Evolutionary conservation across 1,140 invertebrate genomes (phyloP).

Genomic region (Hypsibius dujardini): DNA sequence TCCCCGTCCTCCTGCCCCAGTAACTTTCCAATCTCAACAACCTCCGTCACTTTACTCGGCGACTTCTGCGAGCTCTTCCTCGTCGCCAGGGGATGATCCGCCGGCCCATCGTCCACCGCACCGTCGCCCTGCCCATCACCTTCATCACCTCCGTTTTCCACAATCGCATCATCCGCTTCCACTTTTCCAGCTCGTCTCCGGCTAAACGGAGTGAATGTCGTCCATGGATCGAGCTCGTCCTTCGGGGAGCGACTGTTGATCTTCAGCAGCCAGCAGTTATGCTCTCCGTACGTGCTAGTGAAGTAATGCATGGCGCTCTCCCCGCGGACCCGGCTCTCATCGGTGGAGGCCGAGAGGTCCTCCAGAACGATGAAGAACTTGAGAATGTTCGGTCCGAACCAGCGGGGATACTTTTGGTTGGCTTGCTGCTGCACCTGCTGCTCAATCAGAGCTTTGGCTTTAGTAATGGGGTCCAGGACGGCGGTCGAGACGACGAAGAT

Average conservation of each 20-base stretch:
- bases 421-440: conserved; percentile 53
- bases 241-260: conserved; percentile 44
- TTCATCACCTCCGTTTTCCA: too few species aligned
- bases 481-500: conserved; percentile 58
- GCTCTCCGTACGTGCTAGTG: conserved; percentile 61
- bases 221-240: neutral
- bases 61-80: too few species aligned
- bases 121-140: too few species aligned
- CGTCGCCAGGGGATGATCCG: too few species aligned
- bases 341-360: conserved; percentile 50
- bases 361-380: conserved; percentile 77
- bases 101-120: neutral
- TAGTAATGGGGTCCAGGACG: conserved; percentile 59
- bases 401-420: conserved; percentile 54
- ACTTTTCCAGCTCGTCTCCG: too few species aligned
- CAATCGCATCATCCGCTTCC: too few species aligned
- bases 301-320: conserved; percentile 60
- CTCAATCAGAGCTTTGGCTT: conserved; percentile 52
- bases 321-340: conserved; percentile 49
- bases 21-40: conserved; percentile 2
- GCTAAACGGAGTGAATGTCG: too few species aligned
- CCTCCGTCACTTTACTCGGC: neutral
- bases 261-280: conserved; percentile 65
- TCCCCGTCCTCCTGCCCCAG: conserved; percentile 36
- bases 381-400: conserved; percentile 66